Evolutionary conservation across 1,140 invertebrate genomes (phyloP).

Genomic region (Brachionus calyciflorus): DNA sequence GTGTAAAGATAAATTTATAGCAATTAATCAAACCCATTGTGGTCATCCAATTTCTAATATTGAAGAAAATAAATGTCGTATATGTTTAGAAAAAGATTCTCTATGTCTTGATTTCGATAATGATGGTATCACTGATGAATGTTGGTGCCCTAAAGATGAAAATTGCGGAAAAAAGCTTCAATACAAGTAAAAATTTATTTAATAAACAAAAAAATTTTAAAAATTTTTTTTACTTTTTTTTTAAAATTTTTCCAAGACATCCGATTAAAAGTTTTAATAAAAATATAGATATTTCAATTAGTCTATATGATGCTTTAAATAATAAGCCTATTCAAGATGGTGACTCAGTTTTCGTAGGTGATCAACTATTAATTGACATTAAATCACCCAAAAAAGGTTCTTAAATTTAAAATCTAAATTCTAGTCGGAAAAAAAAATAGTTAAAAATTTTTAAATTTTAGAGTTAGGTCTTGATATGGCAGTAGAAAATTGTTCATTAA

Average conservation of each 20-base stretch:
- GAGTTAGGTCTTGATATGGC: not conserved
- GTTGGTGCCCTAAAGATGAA: slow-evolving; percentile 43
- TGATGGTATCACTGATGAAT: slow-evolving; percentile 38
- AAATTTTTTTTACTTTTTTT: not conserved
- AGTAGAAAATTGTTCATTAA: slow-evolving; percentile 16
- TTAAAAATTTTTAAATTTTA: not conserved
- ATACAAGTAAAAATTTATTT: not conserved
- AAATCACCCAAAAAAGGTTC: not conserved
- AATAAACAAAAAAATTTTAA: not conserved
- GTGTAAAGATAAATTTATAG: slow-evolving; percentile 29
- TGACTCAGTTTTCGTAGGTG: slow-evolving; percentile 16
- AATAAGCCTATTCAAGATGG: not conserved
- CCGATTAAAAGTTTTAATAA: slow-evolving; percentile 14
- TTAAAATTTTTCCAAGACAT: slow-evolving; percentile 13
- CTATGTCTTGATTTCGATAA: slow-evolving; percentile 39
- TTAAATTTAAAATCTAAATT: not conserved
- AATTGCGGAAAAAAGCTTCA: not conserved
- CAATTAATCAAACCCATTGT: slow-evolving; percentile 39
- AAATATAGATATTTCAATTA: slow-evolving; percentile 3
- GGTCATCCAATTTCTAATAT: slow-evolving; percentile 39
- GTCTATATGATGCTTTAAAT: not conserved
- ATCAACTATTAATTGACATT: slow-evolving; percentile 39
- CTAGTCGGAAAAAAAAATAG: too few species aligned
- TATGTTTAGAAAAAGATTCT: slow-evolving; percentile 40
- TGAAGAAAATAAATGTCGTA: slow-evolving; percentile 27